These are phyloP conservation scores for Oncorhynchus tshawytscha DNA, from an alignment of 2,113 vertebrate species.

Conservation along the genomic window DNA sequence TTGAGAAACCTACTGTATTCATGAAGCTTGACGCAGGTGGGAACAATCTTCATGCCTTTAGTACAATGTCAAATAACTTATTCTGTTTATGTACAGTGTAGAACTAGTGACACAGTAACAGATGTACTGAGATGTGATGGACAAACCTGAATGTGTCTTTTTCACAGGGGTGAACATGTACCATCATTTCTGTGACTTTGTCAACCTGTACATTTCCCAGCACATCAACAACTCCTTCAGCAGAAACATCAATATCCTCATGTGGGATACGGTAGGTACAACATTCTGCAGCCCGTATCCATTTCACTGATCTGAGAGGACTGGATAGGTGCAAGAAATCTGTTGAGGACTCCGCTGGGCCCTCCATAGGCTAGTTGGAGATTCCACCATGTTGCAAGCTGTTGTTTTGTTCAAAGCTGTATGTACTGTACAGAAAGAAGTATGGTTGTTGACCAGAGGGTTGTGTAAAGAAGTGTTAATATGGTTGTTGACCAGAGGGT, in stretches of 20 bases:
- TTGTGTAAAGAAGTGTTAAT: background rate
- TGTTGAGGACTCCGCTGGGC: background rate
- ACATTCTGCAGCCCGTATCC: background rate
- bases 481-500: background rate
- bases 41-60: background rate
- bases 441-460: too few species aligned
- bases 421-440: too few species aligned
- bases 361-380: background rate
- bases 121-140: background rate
- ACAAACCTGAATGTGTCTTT: conserved; percentile 26
- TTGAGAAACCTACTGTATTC: conserved; percentile 90
- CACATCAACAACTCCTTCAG: conserved; percentile 94
- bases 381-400: too few species aligned
- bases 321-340: background rate
- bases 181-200: conserved; percentile 98
- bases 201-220: conserved; percentile 95
- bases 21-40: conserved; percentile 96
- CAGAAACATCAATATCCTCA: conserved; percentile 86
- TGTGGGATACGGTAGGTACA: conserved; percentile 96
- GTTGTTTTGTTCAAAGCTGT: too few species aligned
- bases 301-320: background rate
- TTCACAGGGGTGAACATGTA: conserved; percentile 95
- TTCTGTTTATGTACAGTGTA: background rate
- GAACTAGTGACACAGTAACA: background rate
- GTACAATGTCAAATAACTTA: background rate